Percentiles rank a stretch among this genome's conserved stretches.
Conservation (phyloP, 2,888 invertebrate genomes). For the Morinoia aosen region DNA sequence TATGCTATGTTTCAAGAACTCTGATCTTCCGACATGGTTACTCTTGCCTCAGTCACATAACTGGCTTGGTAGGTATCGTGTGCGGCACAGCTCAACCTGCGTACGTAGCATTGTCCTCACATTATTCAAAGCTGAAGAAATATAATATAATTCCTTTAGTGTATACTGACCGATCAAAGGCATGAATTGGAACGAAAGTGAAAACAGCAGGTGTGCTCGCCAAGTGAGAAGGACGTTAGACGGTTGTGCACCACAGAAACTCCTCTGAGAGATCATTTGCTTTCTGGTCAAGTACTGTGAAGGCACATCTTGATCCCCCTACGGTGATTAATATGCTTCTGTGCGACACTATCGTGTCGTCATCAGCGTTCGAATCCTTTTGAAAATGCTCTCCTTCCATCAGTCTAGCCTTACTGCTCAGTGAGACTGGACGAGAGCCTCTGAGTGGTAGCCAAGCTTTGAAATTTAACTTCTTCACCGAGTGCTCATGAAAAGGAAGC, state of each 20-base stretch:
- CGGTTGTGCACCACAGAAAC: constrained; percentile 12
- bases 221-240: neutral
- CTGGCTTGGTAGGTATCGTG: neutral
- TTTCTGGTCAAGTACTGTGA: neutral
- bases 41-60: constrained; percentile 1
- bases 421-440: neutral
- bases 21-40: neutral
- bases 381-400: neutral
- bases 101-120: neutral
- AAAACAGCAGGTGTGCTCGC: neutral
- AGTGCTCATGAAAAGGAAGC: neutral
- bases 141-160: neutral
- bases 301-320: neutral
- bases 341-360: neutral
- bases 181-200: constrained; percentile 4
- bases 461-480: neutral
- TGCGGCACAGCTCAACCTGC: neutral
- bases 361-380: neutral
- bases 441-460: neutral
- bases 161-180: neutral
- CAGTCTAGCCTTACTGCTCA: neutral
- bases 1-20: neutral
- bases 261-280: constrained; percentile 4
- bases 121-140: neutral
- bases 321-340: neutral